Conservation (phyloP, 2,888 invertebrate genomes). For the Willowsia nigromaculata region DNA sequence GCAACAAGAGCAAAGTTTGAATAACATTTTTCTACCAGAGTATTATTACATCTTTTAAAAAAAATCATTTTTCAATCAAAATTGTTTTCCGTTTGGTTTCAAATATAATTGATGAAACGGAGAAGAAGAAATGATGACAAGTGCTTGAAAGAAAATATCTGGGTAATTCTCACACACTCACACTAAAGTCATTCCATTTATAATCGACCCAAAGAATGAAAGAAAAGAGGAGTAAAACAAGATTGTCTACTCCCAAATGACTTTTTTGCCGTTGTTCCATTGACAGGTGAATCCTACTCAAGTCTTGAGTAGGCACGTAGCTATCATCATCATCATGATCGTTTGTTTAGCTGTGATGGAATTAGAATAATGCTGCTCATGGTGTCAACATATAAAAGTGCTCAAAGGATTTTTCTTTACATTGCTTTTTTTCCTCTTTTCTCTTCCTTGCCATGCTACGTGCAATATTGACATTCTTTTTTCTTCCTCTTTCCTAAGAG, state of each 20-base stretch:
- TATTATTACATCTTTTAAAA: not conserved
- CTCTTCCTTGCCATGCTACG: not conserved
- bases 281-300: constrained; percentile 64
- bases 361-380: constrained; percentile 11
- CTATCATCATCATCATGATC: constrained; percentile 20
- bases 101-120: not conserved
- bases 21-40: constrained; percentile 10
- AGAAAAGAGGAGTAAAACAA: constrained; percentile 47
- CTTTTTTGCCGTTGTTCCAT: constrained; percentile 54
- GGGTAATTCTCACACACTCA: constrained; percentile 41
- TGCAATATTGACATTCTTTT: constrained; percentile 63
- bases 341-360: not conserved
- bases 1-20: constrained; percentile 19
- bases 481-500: constrained; percentile 26
- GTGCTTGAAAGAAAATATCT: constrained; percentile 41
- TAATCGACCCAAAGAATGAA: not conserved
- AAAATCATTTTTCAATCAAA: constrained; percentile 65
- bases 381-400: constrained; percentile 38
- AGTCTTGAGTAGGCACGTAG: constrained; percentile 47
- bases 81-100: constrained; percentile 31
- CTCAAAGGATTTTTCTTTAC: constrained; percentile 13
- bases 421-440: not conserved
- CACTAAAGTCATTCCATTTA: not conserved
- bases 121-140: constrained; percentile 38
- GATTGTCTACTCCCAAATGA: constrained; percentile 63